Base-by-base conservation (phyloP, 2,888 invertebrate genomes). In the Oligia strigilis region DNA sequence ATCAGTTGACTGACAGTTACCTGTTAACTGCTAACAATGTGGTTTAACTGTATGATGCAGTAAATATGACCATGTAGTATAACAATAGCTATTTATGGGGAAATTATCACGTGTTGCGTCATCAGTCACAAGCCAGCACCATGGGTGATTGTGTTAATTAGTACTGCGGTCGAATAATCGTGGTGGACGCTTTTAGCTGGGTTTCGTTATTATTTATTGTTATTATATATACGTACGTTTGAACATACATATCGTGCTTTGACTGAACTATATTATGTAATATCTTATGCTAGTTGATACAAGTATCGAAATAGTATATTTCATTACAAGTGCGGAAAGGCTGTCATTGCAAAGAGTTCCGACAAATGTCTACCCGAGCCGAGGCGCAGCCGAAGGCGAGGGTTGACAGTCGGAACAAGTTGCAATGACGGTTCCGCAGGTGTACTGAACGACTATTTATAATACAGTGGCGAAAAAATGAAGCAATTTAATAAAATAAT, bases 61-160 rank as follows among this genome's bases (percentile, higher is more conserved):
- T 72, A 58, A 72, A 49, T 49, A 65, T 67, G 23, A 52, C 66
- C 73, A 71, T 55, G 2, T 36, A 29, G 55, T 81, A 75, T n/a
- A 72, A 76, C 79, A 80, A 75, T 75, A 64, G 74, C 58, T 88
- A 79, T 88, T 82, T 83, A 87, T 82, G 85, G 85, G 64, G 60
- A 79, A 85, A 85, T 88, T 85, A 88, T 85, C 88, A 52, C 66
- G 6, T 9, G 40, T 85, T 83, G 77, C 88, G 88, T 88, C 88
- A 88, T 40, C 29, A 0, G 29, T 62, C 64, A 58, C 62, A 29
- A 29, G 58, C 71, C 64, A 49, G 52, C 40, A 23, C 19, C 81
- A n/a, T 62, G 64, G 40, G 19, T 64, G 78, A 75, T 79, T 76
- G 76, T 74, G 65, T 70, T 87, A 88, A 88, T 88, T 85, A 81